A percentile compares a stretch with the other conserved stretches of the same genome.
These are phyloP conservation scores for Smittia sp. DNA, from an alignment of 2,888 invertebrate species.

Conservation along the genomic window DNA sequence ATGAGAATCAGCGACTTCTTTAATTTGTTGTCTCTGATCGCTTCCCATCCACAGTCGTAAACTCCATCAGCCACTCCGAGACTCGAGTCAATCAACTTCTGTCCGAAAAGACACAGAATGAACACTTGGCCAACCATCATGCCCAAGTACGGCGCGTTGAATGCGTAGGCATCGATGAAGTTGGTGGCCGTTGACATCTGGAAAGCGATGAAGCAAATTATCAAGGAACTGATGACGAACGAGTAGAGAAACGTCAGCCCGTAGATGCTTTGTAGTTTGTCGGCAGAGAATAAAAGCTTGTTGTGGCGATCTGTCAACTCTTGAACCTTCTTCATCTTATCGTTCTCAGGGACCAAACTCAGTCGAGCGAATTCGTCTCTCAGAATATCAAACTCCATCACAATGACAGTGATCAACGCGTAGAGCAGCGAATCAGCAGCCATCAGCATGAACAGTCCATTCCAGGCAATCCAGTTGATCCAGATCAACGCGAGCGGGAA, in stretches of 20 bases:
- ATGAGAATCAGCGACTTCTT: background rate
- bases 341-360: background rate
- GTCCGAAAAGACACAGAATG: background rate
- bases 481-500: background rate
- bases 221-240: background rate
- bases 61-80: background rate
- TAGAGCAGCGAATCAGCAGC: background rate
- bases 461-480: background rate
- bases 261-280: background rate
- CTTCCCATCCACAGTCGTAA: background rate
- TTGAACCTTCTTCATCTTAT: background rate
- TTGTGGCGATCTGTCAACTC: background rate
- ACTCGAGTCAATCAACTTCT: background rate
- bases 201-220: background rate
- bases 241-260: background rate
- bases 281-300: background rate
- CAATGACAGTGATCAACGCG: background rate
- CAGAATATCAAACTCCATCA: background rate
- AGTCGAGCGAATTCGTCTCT: background rate
- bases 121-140: background rate
- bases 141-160: background rate
- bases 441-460: background rate
- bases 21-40: background rate
- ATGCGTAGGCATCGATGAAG: background rate
- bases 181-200: background rate